Conservation (phyloP, 2,797 vertebrate genomes). For the Morelia viridis region DNA sequence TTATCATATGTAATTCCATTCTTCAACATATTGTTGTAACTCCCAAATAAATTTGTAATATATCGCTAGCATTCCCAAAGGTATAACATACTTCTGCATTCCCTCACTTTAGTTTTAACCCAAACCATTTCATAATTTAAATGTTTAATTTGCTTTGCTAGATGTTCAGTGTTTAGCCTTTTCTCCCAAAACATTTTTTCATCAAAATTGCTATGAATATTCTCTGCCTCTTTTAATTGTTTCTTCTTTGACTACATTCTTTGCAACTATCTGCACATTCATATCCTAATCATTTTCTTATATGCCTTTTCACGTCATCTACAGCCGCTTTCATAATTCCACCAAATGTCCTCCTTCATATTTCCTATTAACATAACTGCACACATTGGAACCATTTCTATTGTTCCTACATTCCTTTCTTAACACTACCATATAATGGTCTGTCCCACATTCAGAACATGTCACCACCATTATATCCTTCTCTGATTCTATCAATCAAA, state of each 20-base stretch:
- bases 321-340: not conserved
- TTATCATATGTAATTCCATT: not conserved
- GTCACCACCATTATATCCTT: too few species aligned
- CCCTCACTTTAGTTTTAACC: not conserved
- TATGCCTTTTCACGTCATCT: not conserved
- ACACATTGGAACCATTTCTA: not conserved
- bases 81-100: not conserved
- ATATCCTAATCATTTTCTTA: not conserved
- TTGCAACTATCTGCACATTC: not conserved
- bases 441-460: too few species aligned
- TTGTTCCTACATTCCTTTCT: not conserved
- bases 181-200: too few species aligned
- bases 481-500: too few species aligned
- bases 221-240: not conserved
- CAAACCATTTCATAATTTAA: not conserved
- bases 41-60: not conserved
- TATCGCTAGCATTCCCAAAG: not conserved
- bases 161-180: not conserved
- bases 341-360: not conserved
- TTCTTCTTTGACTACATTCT: not conserved
- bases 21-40: not conserved
- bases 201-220: not conserved
- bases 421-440: too few species aligned
- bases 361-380: not conserved
- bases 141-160: not conserved